Evolutionary conservation across 2,888 invertebrate genomes (phyloP).

Genomic region (Eulithis prunata): DNA sequence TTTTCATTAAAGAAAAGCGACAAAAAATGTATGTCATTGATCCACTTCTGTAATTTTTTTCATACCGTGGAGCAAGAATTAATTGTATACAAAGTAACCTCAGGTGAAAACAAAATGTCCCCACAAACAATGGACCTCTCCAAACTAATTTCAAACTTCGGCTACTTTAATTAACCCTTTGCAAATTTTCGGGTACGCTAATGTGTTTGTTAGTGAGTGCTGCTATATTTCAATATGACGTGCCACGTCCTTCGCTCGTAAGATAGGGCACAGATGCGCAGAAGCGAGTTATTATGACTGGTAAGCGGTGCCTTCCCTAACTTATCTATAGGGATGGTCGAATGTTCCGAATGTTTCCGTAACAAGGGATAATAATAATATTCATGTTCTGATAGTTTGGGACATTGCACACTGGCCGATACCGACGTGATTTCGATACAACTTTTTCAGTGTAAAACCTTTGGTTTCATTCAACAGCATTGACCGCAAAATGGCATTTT

Average conservation of each 20-base stretch:
- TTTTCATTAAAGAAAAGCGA: too few relatives aligned
- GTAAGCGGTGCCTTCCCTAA: conserved; percentile 37
- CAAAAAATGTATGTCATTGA: too few relatives aligned
- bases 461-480: too few relatives aligned
- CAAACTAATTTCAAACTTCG: conserved; percentile 31
- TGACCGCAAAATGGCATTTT: too few relatives aligned
- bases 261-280: conserved; percentile 56
- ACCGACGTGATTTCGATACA: too few relatives aligned
- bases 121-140: conserved; percentile 17
- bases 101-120: conserved; percentile 8
- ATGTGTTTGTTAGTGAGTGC: conserved; percentile 35
- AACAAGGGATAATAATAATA: background rate
- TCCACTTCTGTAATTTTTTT: too few relatives aligned
- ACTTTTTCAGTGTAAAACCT: too few relatives aligned
- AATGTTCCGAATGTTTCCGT: background rate
- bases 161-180: conserved; percentile 32
- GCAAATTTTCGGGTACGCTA: conserved; percentile 23
- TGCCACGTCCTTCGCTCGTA: conserved; percentile 28
- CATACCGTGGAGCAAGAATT: too few relatives aligned
- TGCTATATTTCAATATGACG: conserved; percentile 42
- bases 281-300: conserved; percentile 63
- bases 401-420: too few relatives aligned
- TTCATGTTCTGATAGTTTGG: too few relatives aligned
- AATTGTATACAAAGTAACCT: background rate
- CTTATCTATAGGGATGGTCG: conserved; percentile 16